Conservation (phyloP, 2,113 vertebrate genomes). For the Chascanopsetta lugubris region DNA sequence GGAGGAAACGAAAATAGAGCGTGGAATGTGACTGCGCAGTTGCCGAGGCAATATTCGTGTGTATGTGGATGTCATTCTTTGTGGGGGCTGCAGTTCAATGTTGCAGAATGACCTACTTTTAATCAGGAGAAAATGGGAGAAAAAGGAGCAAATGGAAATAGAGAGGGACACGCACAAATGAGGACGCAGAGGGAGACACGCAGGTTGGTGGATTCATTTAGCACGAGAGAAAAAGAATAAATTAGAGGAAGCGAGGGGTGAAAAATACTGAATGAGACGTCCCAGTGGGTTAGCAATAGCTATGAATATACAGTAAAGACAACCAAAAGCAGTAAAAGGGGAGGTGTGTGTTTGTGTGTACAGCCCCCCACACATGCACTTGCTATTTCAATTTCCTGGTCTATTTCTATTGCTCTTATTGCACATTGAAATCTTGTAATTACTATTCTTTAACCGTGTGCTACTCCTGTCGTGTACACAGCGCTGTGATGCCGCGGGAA, state of each 20-base stretch:
- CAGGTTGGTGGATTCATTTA: conserved; percentile 38
- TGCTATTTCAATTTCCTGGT: too few species aligned
- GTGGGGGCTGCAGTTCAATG: conserved; percentile 64
- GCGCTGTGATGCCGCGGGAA: too few species aligned
- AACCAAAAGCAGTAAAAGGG: neutral
- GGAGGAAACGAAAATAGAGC: conserved; percentile 33
- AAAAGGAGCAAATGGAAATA: conserved; percentile 14
- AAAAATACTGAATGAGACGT: neutral
- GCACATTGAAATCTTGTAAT: too few species aligned
- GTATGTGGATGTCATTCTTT: conserved; percentile 63
- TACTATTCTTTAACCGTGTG: too few species aligned
- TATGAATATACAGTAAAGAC: neutral
- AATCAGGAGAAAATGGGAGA: conserved; percentile 46
- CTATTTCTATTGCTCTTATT: too few species aligned
- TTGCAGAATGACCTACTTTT: conserved; percentile 82
- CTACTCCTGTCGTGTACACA: too few species aligned
- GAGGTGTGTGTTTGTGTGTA: conserved; percentile 7
- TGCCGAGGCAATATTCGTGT: conserved; percentile 59
- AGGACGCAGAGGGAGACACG: neutral
- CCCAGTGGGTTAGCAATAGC: neutral
- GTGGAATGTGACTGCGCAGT: conserved; percentile 26
- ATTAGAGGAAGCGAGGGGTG: neutral
- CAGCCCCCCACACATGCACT: too few species aligned
- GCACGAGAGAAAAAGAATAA: neutral
- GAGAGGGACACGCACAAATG: conserved; percentile 34